These are phyloP conservation scores for Tetrax tetrax DNA, from an alignment of 2,113 vertebrate genomes.

Conservation along the genomic window DNA sequence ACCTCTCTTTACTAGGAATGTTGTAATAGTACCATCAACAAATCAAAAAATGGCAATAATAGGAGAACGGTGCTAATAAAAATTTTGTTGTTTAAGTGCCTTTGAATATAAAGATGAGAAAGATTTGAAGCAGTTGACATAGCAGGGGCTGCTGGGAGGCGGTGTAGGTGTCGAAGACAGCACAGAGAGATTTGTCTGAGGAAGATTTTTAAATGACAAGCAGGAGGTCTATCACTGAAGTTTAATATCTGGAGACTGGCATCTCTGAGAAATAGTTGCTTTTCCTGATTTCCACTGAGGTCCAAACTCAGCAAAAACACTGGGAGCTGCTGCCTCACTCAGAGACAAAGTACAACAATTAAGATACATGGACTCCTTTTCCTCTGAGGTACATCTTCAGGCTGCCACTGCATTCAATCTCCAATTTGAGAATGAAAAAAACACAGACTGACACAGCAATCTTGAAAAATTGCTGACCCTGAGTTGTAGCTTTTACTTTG, in stretches of 20 bases:
- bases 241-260: neutral
- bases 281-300: neutral
- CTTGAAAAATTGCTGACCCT: neutral
- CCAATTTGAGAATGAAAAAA: neutral
- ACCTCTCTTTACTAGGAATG: neutral
- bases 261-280: neutral
- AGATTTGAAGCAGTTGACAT: neutral
- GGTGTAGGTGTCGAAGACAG: neutral
- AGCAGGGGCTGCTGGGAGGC: neutral
- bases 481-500: neutral
- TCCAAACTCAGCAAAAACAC: neutral
- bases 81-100: neutral
- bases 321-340: neutral
- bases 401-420: neutral
- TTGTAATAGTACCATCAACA: neutral
- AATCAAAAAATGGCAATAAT: neutral
- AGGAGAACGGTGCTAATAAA: neutral
- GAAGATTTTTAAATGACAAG: neutral
- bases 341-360: neutral
- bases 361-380: neutral
- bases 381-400: neutral
- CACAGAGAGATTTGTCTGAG: neutral
- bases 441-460: neutral
- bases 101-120: neutral
- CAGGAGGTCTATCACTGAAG: neutral